Base-by-base conservation (phyloP, 1,140 invertebrate species). In the Triops cancriformis region DNA sequence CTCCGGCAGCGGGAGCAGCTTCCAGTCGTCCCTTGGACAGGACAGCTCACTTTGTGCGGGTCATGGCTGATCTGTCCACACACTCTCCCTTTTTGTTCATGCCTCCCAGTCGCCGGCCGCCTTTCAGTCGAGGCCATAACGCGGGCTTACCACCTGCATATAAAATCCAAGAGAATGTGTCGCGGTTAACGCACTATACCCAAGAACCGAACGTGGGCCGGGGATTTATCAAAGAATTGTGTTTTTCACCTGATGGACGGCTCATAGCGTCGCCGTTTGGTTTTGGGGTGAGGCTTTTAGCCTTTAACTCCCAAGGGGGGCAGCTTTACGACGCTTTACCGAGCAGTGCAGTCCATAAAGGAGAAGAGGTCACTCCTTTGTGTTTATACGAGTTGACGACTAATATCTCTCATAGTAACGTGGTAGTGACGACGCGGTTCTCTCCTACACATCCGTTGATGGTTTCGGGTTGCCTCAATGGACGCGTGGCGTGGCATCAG, bases 361-460 rank as follows among this genome's bases (percentile, higher is more conserved):
- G 77, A 28, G 72, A 78, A 26, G 75, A 73, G 31, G 84, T 84
- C 80, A 86, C 85, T 80, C 84, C 86, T 7, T 78, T 82, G 83
- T 80, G 87, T 81, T 81, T 90, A 76, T 82, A 87, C 80, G 89
- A 94, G 82, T 82, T 95, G 27, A 89, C 89, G 1, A 89, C 89
- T 9, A 91, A 89, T 80, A 86, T 90, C 75, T 90, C 90, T 80
- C 95, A 97, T 82, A 86, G 88, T 27, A 91, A 94, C 82, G 90
- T 93, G 75, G 94, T 97, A n/a, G 89, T 97, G 26, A 93, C 93
- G 83, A 94, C 93, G 76, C 95, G 94, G 85, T 97, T 97, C 84
- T 95, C 92, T 76, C 95, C 95, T 0, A 88, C 88, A 7, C 91
- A 96, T 83, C 92, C 91, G 82, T 85, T 95, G 78, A 87, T 96